Conservation (phyloP, 2,888 invertebrate genomes). For the Phasia obesa region DNA sequence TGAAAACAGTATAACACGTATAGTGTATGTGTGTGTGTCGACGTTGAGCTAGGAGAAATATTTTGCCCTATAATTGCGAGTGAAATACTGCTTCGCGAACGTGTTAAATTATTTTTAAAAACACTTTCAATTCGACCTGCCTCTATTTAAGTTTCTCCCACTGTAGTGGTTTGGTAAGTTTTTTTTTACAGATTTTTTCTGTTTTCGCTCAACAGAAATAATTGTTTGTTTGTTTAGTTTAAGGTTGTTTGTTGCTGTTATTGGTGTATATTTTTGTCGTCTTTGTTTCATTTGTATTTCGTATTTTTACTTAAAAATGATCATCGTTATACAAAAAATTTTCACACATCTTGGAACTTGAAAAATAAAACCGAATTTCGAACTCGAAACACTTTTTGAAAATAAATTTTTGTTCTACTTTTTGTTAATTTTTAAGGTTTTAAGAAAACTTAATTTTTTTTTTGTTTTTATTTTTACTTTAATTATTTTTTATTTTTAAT, state of each 20-base stretch:
- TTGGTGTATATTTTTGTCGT: constrained; percentile 27
- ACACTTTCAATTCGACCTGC: constrained; percentile 12
- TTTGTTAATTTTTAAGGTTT: neutral
- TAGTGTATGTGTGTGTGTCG: too few relatives aligned
- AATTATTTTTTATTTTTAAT: neutral
- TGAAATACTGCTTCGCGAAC: too few relatives aligned
- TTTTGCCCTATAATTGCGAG: too few relatives aligned
- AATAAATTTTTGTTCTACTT: neutral
- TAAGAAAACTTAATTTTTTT: constrained; percentile 1
- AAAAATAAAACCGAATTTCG: constrained; percentile 42
- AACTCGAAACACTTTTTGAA: neutral
- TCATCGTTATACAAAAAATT: constrained; percentile 25
- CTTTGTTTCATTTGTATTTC: constrained; percentile 21
- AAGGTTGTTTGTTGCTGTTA: constrained; percentile 21
- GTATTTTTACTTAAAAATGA: constrained; percentile 7
- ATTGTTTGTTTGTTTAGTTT: constrained; percentile 42
- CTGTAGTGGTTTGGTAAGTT: constrained; percentile 63
- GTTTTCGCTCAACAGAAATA: constrained; percentile 42
- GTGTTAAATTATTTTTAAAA: too few relatives aligned
- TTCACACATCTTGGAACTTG: constrained; percentile 27
- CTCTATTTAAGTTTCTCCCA: constrained; percentile 10
- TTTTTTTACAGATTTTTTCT: constrained; percentile 37
- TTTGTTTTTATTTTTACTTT: neutral
- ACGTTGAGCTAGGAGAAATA: too few relatives aligned
- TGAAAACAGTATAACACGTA: too few relatives aligned